Evolutionary conservation across 2,797 vertebrate genomes (phyloP).

Genomic region (Manis crassicaudata): DNA sequence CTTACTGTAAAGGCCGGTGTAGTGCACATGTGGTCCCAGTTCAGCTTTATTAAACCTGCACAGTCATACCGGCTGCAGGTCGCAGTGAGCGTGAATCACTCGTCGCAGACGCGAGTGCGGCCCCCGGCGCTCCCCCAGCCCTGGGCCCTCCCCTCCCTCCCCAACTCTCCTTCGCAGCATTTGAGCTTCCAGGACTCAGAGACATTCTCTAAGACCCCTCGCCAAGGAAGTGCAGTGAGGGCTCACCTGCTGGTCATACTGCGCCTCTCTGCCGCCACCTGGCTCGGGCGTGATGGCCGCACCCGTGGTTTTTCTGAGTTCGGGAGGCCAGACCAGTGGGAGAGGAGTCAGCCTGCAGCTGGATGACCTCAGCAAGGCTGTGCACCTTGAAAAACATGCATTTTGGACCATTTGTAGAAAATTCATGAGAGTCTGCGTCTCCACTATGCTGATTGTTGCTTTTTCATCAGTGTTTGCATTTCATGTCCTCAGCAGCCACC

Average conservation of each 20-base stretch:
- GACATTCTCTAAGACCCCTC: background rate
- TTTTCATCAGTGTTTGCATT: background rate
- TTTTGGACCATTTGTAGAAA: background rate
- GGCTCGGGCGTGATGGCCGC: accelerated
- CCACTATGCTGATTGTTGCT: background rate
- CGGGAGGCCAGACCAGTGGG: no score
- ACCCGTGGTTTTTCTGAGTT: accelerated
- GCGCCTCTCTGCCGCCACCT: accelerated
- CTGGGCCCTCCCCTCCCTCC: background rate
- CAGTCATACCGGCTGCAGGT: background rate
- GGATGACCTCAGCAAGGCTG: background rate
- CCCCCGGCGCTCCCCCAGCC: background rate
- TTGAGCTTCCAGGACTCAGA: background rate
- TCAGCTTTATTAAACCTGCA: background rate
- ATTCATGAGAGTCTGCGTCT: background rate
- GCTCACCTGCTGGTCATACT: accelerated
- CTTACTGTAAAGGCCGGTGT: background rate
- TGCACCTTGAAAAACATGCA: background rate
- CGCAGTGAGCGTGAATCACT: background rate
- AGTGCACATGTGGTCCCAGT: background rate
- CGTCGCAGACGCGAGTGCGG: background rate
- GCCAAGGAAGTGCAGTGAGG: accelerated
- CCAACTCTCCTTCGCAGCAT: background rate
- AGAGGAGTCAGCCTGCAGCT: background rate
- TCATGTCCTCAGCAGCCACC: background rate